Conservation (phyloP, 2,113 vertebrate genomes). For the Onychorhynchus coronatus region DNA sequence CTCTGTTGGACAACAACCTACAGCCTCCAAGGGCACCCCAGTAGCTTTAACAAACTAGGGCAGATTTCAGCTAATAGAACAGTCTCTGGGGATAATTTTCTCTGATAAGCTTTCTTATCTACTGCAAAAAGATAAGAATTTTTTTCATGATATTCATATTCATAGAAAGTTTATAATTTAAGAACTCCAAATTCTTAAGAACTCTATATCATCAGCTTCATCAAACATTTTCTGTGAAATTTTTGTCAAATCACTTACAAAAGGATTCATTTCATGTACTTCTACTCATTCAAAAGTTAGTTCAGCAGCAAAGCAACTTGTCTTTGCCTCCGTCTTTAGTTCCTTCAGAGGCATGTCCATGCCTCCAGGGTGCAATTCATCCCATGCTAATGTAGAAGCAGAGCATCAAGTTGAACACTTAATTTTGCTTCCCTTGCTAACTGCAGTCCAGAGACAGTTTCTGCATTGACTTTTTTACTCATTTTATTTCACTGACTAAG, state of each 20-base stretch:
- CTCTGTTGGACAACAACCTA: background rate
- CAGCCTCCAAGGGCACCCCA: background rate
- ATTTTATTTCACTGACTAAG: background rate
- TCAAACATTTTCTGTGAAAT: background rate
- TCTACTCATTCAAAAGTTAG: background rate
- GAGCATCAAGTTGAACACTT: background rate
- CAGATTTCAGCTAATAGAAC: background rate
- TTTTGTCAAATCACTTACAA: background rate
- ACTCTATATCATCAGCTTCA: background rate
- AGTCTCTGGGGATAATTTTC: background rate
- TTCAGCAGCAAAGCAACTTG: background rate
- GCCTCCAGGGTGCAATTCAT: constrained; percentile 7
- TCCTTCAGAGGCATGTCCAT: background rate
- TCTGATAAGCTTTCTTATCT: background rate
- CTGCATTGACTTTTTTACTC: background rate
- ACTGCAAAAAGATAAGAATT: background rate
- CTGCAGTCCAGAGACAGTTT: background rate
- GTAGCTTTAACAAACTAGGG: background rate
- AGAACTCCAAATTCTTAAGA: background rate
- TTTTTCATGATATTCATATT: background rate
- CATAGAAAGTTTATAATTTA: background rate
- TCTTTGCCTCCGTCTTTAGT: background rate
- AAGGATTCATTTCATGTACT: background rate
- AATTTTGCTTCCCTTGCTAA: constrained; percentile 36
- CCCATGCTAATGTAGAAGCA: background rate